A percentile compares a stretch with the other conserved stretches of the same genome.
Conservation (phyloP, 2,888 invertebrate genomes). For the Nomada hirtipes region DNA sequence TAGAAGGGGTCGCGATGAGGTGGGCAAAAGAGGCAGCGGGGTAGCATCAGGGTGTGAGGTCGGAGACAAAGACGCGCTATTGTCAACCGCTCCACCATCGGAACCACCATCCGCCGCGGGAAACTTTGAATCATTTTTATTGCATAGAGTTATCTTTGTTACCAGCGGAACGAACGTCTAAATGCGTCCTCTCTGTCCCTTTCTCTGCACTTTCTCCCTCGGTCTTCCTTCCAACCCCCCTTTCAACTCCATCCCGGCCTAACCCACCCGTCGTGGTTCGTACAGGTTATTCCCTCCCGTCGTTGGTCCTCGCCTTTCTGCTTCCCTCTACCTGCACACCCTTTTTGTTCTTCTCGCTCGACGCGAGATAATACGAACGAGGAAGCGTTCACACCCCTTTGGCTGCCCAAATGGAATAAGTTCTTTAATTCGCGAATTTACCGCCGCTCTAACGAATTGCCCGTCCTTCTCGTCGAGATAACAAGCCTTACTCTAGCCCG, state of each 20-base stretch:
- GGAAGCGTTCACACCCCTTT: constrained; percentile 84
- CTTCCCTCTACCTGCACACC: constrained; percentile 72
- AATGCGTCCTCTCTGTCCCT: constrained; percentile 80
- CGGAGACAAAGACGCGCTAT: constrained; percentile 84
- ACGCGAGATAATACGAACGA: constrained; percentile 82
- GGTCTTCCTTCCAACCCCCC: constrained; percentile 61
- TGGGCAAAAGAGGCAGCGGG: constrained; percentile 70
- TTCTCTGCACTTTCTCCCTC: constrained; percentile 67
- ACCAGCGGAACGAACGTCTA: constrained; percentile 83
- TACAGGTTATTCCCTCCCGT: constrained; percentile 71
- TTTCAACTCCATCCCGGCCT: constrained; percentile 35
- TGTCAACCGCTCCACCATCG: constrained; percentile 84
- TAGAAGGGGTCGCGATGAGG: constrained; percentile 69
- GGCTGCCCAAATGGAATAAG: constrained; percentile 84
- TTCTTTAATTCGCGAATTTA: constrained; percentile 84
- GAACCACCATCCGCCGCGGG: constrained; percentile 84
- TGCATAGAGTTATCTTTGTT: constrained; percentile 85
- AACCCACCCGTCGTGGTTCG: constrained; percentile 69
- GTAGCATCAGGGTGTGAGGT: constrained; percentile 71
- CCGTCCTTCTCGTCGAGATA: constrained; percentile 69
- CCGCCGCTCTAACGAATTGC: constrained; percentile 75
- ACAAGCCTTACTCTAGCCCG: constrained; percentile 41
- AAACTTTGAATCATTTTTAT: constrained; percentile 85
- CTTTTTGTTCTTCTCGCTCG: constrained; percentile 66
- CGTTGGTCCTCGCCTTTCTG: constrained; percentile 72